These are phyloP conservation scores for Alitta virens DNA, from an alignment of 2,888 invertebrate species.

Conservation along the genomic window DNA sequence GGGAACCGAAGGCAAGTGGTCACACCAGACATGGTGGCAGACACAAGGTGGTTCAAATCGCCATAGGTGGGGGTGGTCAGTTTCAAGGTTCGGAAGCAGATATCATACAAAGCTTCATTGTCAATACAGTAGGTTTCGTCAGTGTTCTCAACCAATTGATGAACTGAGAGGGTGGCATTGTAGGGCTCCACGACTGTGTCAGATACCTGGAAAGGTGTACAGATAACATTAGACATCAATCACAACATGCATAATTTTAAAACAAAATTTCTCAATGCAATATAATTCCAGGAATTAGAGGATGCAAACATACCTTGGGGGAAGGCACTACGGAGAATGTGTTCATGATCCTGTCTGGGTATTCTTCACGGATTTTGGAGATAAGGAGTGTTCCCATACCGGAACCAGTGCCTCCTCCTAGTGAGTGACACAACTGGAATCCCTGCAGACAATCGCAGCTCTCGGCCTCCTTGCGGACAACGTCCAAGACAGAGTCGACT, in stretches of 20 bases:
- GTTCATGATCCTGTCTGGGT: conserved; percentile 97
- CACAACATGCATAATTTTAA: too few species aligned
- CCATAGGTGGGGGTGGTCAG: conserved; percentile 16
- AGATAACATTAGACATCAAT: too few species aligned
- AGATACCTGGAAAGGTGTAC: conserved; percentile 56
- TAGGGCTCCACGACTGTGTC: conserved; percentile 72
- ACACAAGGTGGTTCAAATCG: conserved; percentile 14
- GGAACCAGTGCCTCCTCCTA: conserved; percentile 83
- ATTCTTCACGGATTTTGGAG: conserved; percentile 95
- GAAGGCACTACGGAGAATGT: conserved; percentile 91
- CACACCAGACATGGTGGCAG: conserved; percentile 15
- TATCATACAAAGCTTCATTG: conserved; percentile 15
- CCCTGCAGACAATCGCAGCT: conserved; percentile 60
- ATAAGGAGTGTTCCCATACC: conserved; percentile 88
- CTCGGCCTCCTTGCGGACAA: conserved; percentile 14
- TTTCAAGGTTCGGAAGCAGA: conserved; percentile 16
- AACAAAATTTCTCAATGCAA: too few species aligned
- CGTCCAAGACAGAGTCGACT: conserved; percentile 17
- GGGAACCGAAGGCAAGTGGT: conserved; percentile 16
- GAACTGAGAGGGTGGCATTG: conserved; percentile 29
- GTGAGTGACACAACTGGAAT: conserved; percentile 61
- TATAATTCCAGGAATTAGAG: too few species aligned
- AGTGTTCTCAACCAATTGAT: conserved; percentile 61
- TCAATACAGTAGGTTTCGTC: conserved; percentile 52
- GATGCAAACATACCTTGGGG: conserved; percentile 63